A percentile compares a stretch with the other conserved stretches of the same genome.
phyloP scores from a whole-genome alignment of 2,113 vertebrate species.

The Apaloderma vittatum region DNA sequence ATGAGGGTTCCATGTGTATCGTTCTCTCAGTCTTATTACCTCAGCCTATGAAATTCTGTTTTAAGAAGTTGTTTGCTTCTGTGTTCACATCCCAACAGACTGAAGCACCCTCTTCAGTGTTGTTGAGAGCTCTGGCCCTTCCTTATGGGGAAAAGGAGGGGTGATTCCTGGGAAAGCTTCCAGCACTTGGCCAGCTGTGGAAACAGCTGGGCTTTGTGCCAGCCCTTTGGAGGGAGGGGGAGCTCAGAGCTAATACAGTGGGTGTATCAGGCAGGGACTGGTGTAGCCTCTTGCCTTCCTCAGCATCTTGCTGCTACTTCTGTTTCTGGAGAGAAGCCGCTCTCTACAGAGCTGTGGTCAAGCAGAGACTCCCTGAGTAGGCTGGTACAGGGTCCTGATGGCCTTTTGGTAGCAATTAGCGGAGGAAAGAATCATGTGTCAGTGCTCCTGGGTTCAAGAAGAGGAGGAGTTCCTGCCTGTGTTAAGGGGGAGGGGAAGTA shows the following conservation, averaged over 20 bases:
- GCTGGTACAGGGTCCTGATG: background rate
- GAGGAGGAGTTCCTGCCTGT: background rate
- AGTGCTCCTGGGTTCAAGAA: background rate
- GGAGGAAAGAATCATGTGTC: background rate
- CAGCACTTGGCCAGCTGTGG: conserved; percentile 2
- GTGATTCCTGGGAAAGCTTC: conserved; percentile 41
- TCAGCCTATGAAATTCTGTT: background rate
- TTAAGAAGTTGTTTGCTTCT: background rate
- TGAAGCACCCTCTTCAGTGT: background rate
- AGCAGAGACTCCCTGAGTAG: background rate
- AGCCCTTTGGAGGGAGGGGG: background rate
- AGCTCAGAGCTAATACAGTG: background rate
- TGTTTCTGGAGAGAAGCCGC: background rate
- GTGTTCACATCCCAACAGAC: background rate
- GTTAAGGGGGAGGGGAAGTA: background rate
- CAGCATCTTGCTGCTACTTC: background rate
- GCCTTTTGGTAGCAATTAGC: background rate
- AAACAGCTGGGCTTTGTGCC: conserved; percentile 37
- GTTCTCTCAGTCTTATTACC: background rate
- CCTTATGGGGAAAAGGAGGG: background rate
- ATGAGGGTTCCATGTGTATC: background rate
- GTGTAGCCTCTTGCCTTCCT: conserved; percentile 3
- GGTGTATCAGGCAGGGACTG: conserved; percentile 19
- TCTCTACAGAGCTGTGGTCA: background rate
- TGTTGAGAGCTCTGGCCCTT: conserved; percentile 9